Conservation (phyloP, 2,797 vertebrate species). For the Notolepis coatsorum region DNA sequence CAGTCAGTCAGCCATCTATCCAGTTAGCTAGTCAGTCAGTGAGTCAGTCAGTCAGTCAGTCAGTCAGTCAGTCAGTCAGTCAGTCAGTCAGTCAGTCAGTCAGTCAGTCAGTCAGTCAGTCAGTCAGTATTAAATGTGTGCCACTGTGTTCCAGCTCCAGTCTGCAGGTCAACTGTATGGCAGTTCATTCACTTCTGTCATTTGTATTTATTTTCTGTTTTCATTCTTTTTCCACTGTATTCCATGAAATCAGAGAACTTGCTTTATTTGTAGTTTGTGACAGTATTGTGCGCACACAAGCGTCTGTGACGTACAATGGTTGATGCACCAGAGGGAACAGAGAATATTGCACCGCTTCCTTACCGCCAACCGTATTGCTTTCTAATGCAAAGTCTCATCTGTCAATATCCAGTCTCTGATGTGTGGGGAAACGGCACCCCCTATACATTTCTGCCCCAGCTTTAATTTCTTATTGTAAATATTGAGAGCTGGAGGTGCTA, state of each 20-base stretch:
- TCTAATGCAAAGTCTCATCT: no score
- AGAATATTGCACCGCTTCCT: no score
- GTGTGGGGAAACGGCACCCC: no score
- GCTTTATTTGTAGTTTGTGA: conserved; percentile 38
- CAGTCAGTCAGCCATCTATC: background rate
- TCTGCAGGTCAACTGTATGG: conserved; percentile 41
- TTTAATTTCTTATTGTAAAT: no score
- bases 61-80: background rate
- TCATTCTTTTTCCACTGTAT: conserved; percentile 25
- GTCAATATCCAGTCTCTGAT: no score
- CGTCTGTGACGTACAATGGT: no score
- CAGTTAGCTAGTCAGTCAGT: background rate
- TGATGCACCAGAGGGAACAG: no score
- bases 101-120: conserved; percentile 6
- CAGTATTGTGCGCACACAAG: no score
- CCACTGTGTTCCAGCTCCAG: conserved; percentile 64
- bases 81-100: background rate
- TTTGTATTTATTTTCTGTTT: conserved; percentile 28
- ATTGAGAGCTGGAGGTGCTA: no score
- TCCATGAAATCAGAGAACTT: conserved; percentile 37
- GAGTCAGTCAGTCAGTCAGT: background rate
- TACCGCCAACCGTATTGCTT: no score
- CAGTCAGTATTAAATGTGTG: conserved; percentile 49
- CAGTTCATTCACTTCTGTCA: conserved; percentile 39
- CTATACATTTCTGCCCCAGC: no score